Conservation (phyloP, 2,888 invertebrate species). For the Drepanosiphum platanoidis region DNA sequence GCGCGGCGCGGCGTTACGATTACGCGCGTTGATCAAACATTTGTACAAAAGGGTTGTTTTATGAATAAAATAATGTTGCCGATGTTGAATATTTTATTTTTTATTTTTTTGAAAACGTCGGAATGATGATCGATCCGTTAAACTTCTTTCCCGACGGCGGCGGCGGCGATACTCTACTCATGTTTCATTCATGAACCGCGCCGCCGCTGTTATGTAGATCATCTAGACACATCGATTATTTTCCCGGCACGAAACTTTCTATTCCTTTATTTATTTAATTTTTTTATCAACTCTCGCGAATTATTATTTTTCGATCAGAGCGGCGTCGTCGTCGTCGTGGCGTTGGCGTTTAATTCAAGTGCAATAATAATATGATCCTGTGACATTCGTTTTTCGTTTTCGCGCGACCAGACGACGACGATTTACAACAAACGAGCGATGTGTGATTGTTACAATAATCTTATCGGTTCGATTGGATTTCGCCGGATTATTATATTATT, state of each 20-base stretch:
- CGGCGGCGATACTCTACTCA: not conserved
- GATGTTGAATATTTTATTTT: not conserved
- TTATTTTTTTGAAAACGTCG: too few relatives aligned
- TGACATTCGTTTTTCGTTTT: too few relatives aligned
- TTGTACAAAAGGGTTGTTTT: not conserved
- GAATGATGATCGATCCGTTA: not conserved
- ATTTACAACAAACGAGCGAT: not conserved
- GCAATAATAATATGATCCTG: too few relatives aligned
- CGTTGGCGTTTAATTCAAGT: not conserved
- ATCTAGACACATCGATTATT: not conserved
- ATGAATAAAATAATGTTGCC: not conserved
- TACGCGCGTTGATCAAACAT: not conserved
- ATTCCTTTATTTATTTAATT: not conserved
- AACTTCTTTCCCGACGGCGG: not conserved
- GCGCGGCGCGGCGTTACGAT: too few relatives aligned
- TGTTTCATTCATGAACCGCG: conserved; percentile 17
- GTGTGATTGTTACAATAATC: not conserved
- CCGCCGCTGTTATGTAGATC: not conserved
- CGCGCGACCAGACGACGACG: not conserved
- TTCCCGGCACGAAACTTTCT: not conserved
- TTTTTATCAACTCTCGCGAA: not conserved
- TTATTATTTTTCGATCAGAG: not conserved
- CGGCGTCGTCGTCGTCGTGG: too few relatives aligned
- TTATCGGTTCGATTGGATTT: not conserved
- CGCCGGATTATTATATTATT: not conserved